Conservation (phyloP, 2,888 invertebrate genomes). For the Cheiracanthium punctorium region DNA sequence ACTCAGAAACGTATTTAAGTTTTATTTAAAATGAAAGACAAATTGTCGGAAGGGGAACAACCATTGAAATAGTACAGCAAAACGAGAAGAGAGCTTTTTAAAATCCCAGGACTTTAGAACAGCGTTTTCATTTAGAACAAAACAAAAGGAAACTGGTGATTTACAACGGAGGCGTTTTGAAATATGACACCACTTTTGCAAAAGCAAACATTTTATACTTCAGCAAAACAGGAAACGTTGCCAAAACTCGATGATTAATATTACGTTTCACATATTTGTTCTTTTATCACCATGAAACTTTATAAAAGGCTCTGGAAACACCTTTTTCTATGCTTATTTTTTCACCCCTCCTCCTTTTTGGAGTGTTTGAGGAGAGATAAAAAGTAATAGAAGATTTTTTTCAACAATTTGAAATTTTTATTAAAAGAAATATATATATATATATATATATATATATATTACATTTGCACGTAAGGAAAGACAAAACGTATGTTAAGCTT, state of each 20-base stretch:
- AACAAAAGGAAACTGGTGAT: neutral
- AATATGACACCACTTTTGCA: conserved; percentile 10
- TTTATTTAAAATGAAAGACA: neutral
- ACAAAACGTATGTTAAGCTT: too few species aligned
- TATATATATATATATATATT: too few species aligned
- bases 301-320: neutral
- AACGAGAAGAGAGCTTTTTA: neutral
- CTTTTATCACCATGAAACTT: neutral
- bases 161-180: neutral
- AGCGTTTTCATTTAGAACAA: conserved; percentile 9
- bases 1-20: neutral
- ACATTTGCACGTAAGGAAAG: too few species aligned
- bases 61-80: neutral
- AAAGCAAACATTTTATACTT: conserved; percentile 10
- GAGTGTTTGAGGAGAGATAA: neutral
- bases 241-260: conserved; percentile 10
- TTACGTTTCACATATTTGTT: neutral
- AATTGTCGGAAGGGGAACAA: neutral
- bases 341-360: neutral
- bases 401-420: too few species aligned
- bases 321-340: neutral
- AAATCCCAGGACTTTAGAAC: neutral
- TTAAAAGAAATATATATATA: too few species aligned
- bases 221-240: conserved; percentile 11
- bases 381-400: too few species aligned